Percentiles rank a stretch among this genome's conserved stretches.
Conservation (phyloP, 2,797 vertebrate genomes). For the Dendrocincla tyrannina region DNA sequence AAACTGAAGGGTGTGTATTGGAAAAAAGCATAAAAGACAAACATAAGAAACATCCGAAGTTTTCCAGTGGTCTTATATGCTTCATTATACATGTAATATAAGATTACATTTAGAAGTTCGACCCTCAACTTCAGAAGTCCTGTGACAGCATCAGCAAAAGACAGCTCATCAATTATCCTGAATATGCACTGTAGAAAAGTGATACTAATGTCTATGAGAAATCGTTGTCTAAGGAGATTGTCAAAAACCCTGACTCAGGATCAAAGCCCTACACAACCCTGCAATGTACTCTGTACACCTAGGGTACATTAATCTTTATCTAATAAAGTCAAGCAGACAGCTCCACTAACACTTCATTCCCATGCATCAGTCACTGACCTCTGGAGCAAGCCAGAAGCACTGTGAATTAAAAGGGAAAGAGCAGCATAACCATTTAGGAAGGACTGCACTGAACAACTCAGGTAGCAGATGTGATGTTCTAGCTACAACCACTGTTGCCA, state of each 20-base stretch:
- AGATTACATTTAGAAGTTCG: background rate
- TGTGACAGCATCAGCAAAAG: background rate
- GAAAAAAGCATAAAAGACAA: background rate
- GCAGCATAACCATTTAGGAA: background rate
- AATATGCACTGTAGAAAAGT: background rate
- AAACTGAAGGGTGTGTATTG: background rate
- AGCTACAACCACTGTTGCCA: background rate
- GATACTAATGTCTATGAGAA: background rate
- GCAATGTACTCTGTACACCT: background rate
- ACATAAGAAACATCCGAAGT: background rate
- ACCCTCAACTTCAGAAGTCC: background rate
- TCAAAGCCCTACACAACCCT: background rate
- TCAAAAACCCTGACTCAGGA: background rate
- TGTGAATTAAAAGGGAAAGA: background rate
- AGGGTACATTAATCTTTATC: conserved; percentile 19
- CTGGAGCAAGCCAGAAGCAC: background rate
- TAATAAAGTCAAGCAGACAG: background rate
- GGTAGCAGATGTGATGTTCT: background rate
- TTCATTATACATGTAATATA: background rate
- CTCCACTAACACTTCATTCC: background rate
- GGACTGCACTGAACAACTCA: background rate
- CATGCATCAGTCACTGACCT: background rate
- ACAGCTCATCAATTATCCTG: background rate
- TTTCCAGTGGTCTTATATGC: background rate
- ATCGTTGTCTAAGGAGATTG: background rate